Percentiles rank a stretch among this genome's conserved stretches.
Conservation (phyloP, 2,113 vertebrate species). For the Ctenodactylus gundi region DNA sequence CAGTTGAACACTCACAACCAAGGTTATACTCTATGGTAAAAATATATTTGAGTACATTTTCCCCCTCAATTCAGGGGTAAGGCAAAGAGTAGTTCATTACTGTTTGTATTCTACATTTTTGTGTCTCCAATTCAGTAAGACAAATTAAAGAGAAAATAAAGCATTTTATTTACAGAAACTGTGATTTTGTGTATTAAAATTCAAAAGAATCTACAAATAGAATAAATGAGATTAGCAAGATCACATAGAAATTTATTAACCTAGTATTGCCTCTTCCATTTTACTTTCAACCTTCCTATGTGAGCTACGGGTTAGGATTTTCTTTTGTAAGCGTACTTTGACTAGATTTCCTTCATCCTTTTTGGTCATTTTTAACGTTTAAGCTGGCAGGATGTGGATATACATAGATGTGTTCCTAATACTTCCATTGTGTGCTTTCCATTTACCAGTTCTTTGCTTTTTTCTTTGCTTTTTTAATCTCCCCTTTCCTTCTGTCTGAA, state of each 20-base stretch:
- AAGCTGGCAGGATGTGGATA: not conserved
- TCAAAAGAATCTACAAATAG: not conserved
- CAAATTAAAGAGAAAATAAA: not conserved
- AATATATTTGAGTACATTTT: not conserved
- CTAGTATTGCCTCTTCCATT: not conserved
- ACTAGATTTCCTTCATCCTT: not conserved
- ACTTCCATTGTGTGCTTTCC: not conserved
- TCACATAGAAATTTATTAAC: not conserved
- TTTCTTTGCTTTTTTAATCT: not conserved
- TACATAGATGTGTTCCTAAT: not conserved
- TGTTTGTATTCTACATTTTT: not conserved
- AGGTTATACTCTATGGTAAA: not conserved
- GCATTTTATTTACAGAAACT: not conserved
- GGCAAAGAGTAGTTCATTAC: not conserved
- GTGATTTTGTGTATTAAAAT: not conserved
- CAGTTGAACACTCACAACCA: not conserved
- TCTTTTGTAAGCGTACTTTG: not conserved
- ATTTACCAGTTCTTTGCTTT: not conserved
- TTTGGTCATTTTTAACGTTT: not conserved
- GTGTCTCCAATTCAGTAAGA: not conserved
- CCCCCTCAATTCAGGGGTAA: not conserved
- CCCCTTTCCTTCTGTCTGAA: not conserved
- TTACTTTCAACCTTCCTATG: not conserved
- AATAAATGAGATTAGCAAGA: not conserved
- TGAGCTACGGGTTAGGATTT: not conserved